phyloP scores from a whole-genome alignment of 2,888 invertebrate genomes.

The Stegana nigrithorax region DNA sequence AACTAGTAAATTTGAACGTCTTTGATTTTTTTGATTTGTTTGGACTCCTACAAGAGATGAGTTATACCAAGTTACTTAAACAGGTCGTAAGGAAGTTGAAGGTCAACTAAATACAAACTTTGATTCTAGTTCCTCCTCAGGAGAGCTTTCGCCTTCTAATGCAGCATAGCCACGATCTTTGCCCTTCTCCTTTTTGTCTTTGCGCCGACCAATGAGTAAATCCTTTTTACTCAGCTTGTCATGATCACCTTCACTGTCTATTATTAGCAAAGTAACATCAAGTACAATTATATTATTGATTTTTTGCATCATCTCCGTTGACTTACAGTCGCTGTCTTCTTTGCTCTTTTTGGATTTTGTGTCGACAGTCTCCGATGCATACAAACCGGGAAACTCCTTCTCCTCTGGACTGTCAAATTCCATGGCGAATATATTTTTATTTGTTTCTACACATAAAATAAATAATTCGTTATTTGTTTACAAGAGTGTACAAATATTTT shows the following conservation, averaged over 20 bases:
- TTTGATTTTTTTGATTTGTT: conserved; percentile 89
- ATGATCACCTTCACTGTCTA: conserved; percentile 86
- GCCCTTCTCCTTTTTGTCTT: conserved; percentile 84
- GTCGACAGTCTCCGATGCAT: conserved; percentile 79
- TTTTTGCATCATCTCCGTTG: background rate
- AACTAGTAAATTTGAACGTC: conserved; percentile 87
- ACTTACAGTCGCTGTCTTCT: conserved; percentile 87
- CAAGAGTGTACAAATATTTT: conserved; percentile 14
- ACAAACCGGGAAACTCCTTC: conserved; percentile 89
- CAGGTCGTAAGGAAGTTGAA: too few species aligned
- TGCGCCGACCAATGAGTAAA: conserved; percentile 79
- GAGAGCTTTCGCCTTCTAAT: conserved; percentile 88
- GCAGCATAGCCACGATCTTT: conserved; percentile 93
- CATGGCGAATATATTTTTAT: conserved; percentile 44
- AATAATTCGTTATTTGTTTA: conserved; percentile 34
- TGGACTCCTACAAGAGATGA: conserved; percentile 74
- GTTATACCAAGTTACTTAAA: conserved; percentile 8
- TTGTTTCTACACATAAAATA: conserved; percentile 24
- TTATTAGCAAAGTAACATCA: background rate
- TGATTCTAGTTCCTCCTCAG: conserved; percentile 86
- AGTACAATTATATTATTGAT: conserved; percentile 21
- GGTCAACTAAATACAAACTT: conserved; percentile 75
- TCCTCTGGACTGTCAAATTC: conserved; percentile 81
- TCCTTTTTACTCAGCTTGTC: conserved; percentile 85
- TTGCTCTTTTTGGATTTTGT: conserved; percentile 68